Conservation (phyloP, 2,888 invertebrate species). For the Dusona sp. region DNA sequence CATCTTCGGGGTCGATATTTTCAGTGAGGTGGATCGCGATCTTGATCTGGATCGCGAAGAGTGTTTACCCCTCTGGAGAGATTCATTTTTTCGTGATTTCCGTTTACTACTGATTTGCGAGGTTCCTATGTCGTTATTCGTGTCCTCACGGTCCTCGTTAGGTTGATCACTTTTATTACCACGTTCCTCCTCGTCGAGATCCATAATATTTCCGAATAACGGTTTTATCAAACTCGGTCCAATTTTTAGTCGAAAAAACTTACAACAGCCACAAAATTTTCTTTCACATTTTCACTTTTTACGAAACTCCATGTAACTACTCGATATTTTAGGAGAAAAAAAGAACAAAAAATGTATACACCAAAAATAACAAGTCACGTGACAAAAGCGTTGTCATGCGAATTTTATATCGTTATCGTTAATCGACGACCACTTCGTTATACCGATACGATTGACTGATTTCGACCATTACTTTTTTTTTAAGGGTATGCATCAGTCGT, state of each 20-base stretch:
- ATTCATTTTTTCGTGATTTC: constrained; percentile 28
- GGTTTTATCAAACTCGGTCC: constrained; percentile 17
- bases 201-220: constrained; percentile 47
- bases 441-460: constrained; percentile 2
- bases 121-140: constrained; percentile 29
- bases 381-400: constrained; percentile 51
- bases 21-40: constrained; percentile 63
- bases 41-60: constrained; percentile 68
- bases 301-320: not conserved
- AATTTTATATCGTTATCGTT: constrained; percentile 40
- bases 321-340: not conserved
- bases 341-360: not conserved
- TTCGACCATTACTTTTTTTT: not conserved
- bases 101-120: constrained; percentile 18
- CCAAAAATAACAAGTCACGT: constrained; percentile 46
- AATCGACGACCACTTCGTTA: not conserved
- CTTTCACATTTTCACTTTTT: not conserved
- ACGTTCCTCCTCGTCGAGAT: constrained; percentile 33
- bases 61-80: constrained; percentile 39
- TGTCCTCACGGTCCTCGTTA: constrained; percentile 36
- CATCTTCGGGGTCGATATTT: not conserved
- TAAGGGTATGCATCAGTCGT: too few species aligned
- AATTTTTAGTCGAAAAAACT: constrained; percentile 49
- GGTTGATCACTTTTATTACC: constrained; percentile 19
- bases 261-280: constrained; percentile 21